Evolutionary conservation across 2,797 vertebrate genomes (phyloP), one percentile per base, ranked within the genome.

Genomic region (Cephalopachus bancanus): DNA sequence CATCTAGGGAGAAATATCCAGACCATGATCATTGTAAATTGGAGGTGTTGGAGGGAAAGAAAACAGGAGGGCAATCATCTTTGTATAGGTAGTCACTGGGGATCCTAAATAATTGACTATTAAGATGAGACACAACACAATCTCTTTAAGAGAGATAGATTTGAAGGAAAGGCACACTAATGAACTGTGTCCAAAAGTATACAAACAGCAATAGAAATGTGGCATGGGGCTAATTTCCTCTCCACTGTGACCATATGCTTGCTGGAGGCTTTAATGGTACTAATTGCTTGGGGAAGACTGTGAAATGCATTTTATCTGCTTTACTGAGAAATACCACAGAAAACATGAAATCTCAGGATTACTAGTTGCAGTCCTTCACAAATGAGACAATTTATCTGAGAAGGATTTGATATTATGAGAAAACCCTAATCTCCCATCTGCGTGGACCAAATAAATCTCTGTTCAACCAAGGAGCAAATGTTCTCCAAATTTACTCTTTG

Each of bases 211-310:
- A 87, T 17, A 3, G 60, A 96, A 96, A 74, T 96, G 93, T 97
- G 83, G 88, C 97, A 91, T 81, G 97, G 85, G 96, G 96, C 93
- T 97, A 95, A 97, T 97, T 98, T 97, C 81, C 87, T 94, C 57
- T 97, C 97, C 90, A 79, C 94, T 97, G 96, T 96, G 96, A 97
- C 96, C 96, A 95, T 97, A 96, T 96, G 96, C 81, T 96, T 65
- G 49, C 84, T 83, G 92, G 96, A 97, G 91, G 79, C 28, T 0
- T 91, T 97, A 98, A 96, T 95, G 92, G 51, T 28, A 22, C 94
- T 97, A 96, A 98, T 97, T 97, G 93, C 79, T 92, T 28, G 1
- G 94, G 96, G 93, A 94, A 1, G 3, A 59, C 44, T 78, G 71
- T 11, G 33, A 93, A 95, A 74, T 93, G 30, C 74, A 28, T 80